Conservation (phyloP, 2,797 vertebrate species). For the Molossus molossus region DNA sequence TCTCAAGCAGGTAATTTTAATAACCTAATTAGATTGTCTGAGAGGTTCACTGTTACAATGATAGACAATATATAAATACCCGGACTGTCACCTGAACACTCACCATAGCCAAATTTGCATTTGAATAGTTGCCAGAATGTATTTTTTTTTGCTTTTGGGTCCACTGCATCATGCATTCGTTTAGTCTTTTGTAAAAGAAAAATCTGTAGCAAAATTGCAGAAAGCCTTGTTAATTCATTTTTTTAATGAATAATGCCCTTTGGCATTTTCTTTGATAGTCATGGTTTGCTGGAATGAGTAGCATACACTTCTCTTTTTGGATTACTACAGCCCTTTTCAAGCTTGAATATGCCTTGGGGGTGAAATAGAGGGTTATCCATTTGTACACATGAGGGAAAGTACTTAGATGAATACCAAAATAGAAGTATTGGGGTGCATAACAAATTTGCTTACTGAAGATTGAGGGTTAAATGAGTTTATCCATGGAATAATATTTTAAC, state of each 20-base stretch:
- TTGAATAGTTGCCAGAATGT: slow-evolving; percentile 73
- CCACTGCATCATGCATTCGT: slow-evolving; percentile 76
- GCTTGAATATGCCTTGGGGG: slow-evolving; percentile 83
- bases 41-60: slow-evolving; percentile 74
- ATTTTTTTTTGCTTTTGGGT: slow-evolving; percentile 72
- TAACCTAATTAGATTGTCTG: slow-evolving; percentile 85
- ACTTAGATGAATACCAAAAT: slow-evolving; percentile 80
- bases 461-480: slow-evolving; percentile 64
- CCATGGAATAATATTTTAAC: slow-evolving; percentile 67
- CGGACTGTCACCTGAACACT: slow-evolving; percentile 70
- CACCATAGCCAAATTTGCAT: slow-evolving; percentile 74
- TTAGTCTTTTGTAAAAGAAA: slow-evolving; percentile 83
- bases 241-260: slow-evolving; percentile 86
- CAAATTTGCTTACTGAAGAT: slow-evolving; percentile 71
- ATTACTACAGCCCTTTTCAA: slow-evolving; percentile 81
- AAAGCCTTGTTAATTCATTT: slow-evolving; percentile 86
- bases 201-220: slow-evolving; percentile 82
- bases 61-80: slow-evolving; percentile 80
- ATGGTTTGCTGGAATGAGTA: slow-evolving; percentile 83
- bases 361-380: slow-evolving; percentile 81
- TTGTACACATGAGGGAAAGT: slow-evolving; percentile 73
- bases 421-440: slow-evolving; percentile 61
- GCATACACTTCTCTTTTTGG: slow-evolving; percentile 78
- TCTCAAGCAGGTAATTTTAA: slow-evolving; percentile 83
- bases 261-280: slow-evolving; percentile 86